Base-by-base conservation (phyloP, 1,140 invertebrate species). In the Drosophila simulans region DNA sequence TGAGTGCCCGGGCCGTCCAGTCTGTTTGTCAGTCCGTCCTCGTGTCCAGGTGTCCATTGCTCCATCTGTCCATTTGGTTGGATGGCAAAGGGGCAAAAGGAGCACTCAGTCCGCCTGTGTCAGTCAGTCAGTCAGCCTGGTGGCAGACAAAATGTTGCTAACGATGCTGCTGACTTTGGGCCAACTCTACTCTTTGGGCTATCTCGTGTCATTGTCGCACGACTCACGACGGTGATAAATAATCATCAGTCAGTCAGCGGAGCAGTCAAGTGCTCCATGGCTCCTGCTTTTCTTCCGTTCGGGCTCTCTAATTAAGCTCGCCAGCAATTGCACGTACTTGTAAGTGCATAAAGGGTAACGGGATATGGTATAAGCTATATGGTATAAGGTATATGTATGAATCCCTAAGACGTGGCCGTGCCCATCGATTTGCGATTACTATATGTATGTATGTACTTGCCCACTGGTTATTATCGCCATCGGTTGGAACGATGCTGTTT, bases 191-290 rank as follows among this genome's bases (percentile, higher is more conserved):
- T 57, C 74, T 64, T 42, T 60, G 68, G 71, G 56, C 51, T 64
- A 71, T 72, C 85, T 89, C 80, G 69, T 77, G 76, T 89, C 85
- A 89, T 89, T 89, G 85, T 89, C 84, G 84, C 84, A 89, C 84
- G 84, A 89, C 84, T 89, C 80, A 84, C 84, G 84, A 89, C 84
- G 76, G 84, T 89, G 84, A 89, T 89, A 89, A 89, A 89, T 89
- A 89, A 89, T 89, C 84, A 84, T 84, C 80, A 80, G 84, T 73
- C 77, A 46, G 55, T 77, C 45, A 49, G 64, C 53, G 53, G 53
- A 48, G 46, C 40, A 57, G 59, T 46, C 72, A 75, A 66, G 65
- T 74, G 72, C 74, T 57, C 42, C 45, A 35, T 51, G 39, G 46
- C 57, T 66, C 48, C 60, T 68, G 53, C 63, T 37, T 22, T 57